Evolutionary conservation across 1,140 invertebrate genomes (phyloP).

Genomic region (Dendrolimus punctatus): DNA sequence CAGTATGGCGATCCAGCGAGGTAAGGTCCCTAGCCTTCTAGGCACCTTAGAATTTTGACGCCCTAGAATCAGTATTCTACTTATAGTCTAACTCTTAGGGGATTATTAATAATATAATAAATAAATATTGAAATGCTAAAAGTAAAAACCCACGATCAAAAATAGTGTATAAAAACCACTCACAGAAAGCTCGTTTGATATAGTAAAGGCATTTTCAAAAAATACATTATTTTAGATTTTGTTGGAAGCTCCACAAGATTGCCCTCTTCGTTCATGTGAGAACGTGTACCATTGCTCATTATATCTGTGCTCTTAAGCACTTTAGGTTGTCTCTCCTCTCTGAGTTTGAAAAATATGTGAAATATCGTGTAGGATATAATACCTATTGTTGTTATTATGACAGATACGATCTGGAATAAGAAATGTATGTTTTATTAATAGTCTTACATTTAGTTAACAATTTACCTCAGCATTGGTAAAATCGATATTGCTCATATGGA

Average conservation of each 20-base stretch:
- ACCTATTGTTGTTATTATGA: conserved; percentile 71
- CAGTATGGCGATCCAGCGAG: too few species aligned
- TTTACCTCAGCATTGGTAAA: too few species aligned
- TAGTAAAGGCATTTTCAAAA: conserved; percentile 68
- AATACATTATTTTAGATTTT: conserved; percentile 60
- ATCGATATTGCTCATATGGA: too few species aligned
- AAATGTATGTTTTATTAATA: conserved; percentile 3
- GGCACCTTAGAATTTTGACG: too few species aligned
- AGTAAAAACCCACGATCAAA: too few species aligned
- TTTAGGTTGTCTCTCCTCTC: conserved; percentile 29
- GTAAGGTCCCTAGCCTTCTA: too few species aligned
- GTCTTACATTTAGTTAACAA: too few species aligned
- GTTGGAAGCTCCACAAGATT: conserved; percentile 25
- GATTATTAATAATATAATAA: too few species aligned
- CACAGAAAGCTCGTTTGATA: conserved; percentile 74
- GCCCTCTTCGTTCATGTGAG: conserved; percentile 25
- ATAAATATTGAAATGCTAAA: too few species aligned
- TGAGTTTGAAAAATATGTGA: conserved; percentile 57
- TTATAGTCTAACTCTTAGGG: too few species aligned
- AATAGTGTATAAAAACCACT: conserved; percentile 24
- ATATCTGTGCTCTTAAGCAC: conserved; percentile 8
- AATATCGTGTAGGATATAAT: conserved; percentile 63
- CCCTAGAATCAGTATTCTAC: too few species aligned
- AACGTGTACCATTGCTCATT: conserved; percentile 17
- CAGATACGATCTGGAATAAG: conserved; percentile 69